Evolutionary conservation across 1,140 invertebrate species (phyloP).

Genomic region (Hycleus cichorii): DNA sequence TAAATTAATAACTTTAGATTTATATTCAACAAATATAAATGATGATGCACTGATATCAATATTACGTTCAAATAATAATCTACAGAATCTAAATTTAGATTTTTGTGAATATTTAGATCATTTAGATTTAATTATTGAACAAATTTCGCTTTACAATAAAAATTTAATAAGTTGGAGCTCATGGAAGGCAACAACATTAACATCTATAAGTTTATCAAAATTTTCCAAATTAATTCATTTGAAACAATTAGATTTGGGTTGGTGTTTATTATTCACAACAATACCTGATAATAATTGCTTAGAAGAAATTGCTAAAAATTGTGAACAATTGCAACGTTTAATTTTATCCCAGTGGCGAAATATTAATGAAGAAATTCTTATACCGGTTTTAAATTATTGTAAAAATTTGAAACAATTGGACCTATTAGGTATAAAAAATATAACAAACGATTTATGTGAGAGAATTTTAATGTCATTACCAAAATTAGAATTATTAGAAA

Average conservation of each 20-base stretch:
- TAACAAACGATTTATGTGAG: conserved; percentile 62
- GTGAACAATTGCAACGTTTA: conserved; percentile 34
- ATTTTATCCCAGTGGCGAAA: conserved; percentile 49
- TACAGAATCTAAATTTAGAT: conserved; percentile 63
- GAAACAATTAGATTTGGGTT: conserved; percentile 80
- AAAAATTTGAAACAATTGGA: conserved; percentile 58
- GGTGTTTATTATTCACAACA: conserved; percentile 52
- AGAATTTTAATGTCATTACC: conserved; percentile 47
- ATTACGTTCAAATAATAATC: conserved; percentile 54
- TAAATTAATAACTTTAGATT: conserved; percentile 63
- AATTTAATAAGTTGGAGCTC: conserved; percentile 69
- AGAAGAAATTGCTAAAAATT: conserved; percentile 42
- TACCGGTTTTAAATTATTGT: conserved; percentile 50
- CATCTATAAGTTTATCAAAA: conserved; percentile 58
- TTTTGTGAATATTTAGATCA: conserved; percentile 47
- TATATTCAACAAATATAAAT: conserved; percentile 66
- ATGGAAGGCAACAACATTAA: conserved; percentile 75
- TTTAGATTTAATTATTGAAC: conserved; percentile 64
- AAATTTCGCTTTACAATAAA: conserved; percentile 56
- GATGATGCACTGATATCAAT: conserved; percentile 56
- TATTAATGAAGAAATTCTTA: conserved; percentile 67
- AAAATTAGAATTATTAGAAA: conserved; percentile 67
- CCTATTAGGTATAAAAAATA: conserved; percentile 68
- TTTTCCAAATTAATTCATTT: conserved; percentile 62
- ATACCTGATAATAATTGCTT: conserved; percentile 42